Evolutionary conservation across 2,888 invertebrate species (phyloP).

Genomic region (Phrixothrix hirtus): DNA sequence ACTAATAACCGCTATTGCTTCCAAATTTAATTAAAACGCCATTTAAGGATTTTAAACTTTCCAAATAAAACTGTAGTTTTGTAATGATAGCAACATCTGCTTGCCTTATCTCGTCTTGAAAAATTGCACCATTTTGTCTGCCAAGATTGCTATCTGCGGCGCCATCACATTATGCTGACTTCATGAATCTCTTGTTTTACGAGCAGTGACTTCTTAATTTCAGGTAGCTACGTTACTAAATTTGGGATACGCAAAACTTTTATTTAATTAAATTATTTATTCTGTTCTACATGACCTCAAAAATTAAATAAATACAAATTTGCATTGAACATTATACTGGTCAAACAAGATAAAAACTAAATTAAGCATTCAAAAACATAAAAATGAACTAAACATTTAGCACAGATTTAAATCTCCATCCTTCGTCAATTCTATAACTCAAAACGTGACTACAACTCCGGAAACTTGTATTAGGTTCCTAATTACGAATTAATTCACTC

Average conservation of each 20-base stretch:
- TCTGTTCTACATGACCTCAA: too few relatives aligned
- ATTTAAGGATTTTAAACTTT: conserved; percentile 27
- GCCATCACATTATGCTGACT: conserved; percentile 31
- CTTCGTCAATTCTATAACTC: too few relatives aligned
- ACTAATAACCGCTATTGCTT: conserved; percentile 9
- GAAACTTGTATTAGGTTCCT: too few relatives aligned
- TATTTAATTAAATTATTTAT: too few relatives aligned
- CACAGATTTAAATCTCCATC: too few relatives aligned
- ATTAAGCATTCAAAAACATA: too few relatives aligned
- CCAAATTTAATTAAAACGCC: conserved; percentile 27
- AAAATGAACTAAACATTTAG: too few relatives aligned
- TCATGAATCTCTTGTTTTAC: conserved; percentile 6
- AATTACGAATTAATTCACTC: too few relatives aligned
- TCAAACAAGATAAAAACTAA: too few relatives aligned
- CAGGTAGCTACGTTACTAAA: neutral
- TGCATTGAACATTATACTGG: too few relatives aligned
- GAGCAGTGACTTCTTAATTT: neutral
- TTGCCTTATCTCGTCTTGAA: conserved; percentile 29
- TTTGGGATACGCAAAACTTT: neutral
- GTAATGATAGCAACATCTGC: conserved; percentile 25
- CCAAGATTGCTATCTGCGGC: conserved; percentile 33
- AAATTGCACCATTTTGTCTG: conserved; percentile 32
- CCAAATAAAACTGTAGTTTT: conserved; percentile 21
- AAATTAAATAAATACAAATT: too few relatives aligned
- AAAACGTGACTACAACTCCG: too few relatives aligned